Evolutionary conservation across 92 coral and sea anemone genomes (phyloP).

Genomic region (Palythoa heliodiscus): DNA sequence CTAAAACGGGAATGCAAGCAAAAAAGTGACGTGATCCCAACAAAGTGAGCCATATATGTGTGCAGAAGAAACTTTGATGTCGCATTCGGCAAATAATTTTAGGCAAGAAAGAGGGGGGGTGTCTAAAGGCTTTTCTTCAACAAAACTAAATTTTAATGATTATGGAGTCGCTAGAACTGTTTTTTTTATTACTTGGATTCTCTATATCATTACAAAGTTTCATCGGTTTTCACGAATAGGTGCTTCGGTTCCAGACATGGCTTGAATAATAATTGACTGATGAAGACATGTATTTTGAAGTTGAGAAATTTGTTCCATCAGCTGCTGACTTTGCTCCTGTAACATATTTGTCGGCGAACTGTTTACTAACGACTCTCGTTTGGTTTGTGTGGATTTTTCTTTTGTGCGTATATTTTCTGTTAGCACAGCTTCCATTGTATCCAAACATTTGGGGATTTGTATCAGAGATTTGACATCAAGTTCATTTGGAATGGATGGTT

Average conservation of each 20-base stretch:
- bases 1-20: too few relatives aligned
- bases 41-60: too few relatives aligned
- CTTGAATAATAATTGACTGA: slow-evolving; percentile 32
- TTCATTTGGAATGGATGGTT: background rate
- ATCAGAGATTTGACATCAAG: background rate
- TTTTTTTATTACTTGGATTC: too few relatives aligned
- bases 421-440: background rate
- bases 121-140: too few relatives aligned
- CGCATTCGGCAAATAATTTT: too few relatives aligned
- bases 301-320: slow-evolving; percentile 5
- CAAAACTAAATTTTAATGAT: too few relatives aligned
- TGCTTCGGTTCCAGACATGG: background rate
- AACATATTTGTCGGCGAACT: background rate
- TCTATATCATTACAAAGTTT: too few relatives aligned
- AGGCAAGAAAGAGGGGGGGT: too few relatives aligned
- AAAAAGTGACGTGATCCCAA: too few relatives aligned
- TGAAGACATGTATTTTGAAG: slow-evolving; percentile 26
- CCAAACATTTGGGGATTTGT: background rate
- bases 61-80: too few relatives aligned
- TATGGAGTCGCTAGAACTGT: too few relatives aligned
- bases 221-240: background rate
- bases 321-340: slow-evolving; percentile 3
- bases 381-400: background rate
- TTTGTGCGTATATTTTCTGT: background rate
- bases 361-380: background rate